Evolutionary conservation across 2,888 invertebrate species (phyloP), one percentile per base, ranked within the genome.

Genomic region (Gastracanthus pulcherrimus): DNA sequence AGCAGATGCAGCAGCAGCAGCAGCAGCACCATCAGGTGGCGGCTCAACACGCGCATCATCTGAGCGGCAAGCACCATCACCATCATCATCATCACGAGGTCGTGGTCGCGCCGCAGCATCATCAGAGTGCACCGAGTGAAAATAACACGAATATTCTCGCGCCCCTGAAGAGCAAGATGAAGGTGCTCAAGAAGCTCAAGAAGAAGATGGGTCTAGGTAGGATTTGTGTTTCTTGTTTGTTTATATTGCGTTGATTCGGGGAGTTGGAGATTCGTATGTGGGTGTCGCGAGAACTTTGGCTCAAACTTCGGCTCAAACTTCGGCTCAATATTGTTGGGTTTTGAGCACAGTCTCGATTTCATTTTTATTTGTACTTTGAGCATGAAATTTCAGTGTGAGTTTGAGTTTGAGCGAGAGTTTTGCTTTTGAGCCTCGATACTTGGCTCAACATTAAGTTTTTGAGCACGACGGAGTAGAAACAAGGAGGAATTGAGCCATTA

Each of bases 181-280:
- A 97, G 93, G 96, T 97, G 83, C 92, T 97, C 84, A 97, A 97
- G 94, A 97, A 97, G 91, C 96, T 97, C 88, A 97, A 97, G 92
- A 95, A 95, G 89, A 96, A 96, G 89, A 97, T 97, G 91, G 97
- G 97, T 88, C 92, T 97, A 92, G 97, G 97, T 97, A 92, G 95
- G 97, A 9, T 26, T 13, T 23, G 6, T 51, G 6, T 11, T 36
- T 45, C 6, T 23, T 9, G 38, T 62, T 36, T 69, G 13, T 66
- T 48, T 62, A 13, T 58, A 26, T 2, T 34, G 38, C 19, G 23
- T 3, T 75, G 34, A 31, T 67, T 51, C 51, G 31, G 51, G 51
- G 19, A 51, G 23, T 19, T n/a, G n/a, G n/a, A n/a, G n/a, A n/a
- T n/a, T n/a, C n/a, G n/a, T n/a, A n/a, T n/a, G n/a, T n/a, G n/a